Evolutionary conservation across 2,888 invertebrate species (phyloP).

Genomic region (Gonocerus acuteangulatus): DNA sequence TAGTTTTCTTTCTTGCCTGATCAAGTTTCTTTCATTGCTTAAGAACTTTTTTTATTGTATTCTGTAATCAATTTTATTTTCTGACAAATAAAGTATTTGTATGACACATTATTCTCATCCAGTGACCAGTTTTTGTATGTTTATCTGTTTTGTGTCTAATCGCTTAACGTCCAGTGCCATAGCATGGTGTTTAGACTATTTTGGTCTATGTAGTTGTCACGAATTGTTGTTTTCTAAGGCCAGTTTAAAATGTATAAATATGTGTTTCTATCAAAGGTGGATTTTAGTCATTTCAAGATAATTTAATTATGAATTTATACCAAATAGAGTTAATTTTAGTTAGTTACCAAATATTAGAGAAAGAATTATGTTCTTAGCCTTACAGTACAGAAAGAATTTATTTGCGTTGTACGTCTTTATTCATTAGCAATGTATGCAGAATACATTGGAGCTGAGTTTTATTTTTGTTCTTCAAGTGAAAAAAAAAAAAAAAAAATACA

Average conservation of each 20-base stretch:
- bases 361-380: background rate
- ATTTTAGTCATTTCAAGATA: conserved; percentile 11
- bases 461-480: too few species aligned
- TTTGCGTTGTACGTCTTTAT: background rate
- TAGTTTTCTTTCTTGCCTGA: too few species aligned
- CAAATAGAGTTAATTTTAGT: conserved; percentile 23
- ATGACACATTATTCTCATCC: too few species aligned
- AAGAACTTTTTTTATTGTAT: too few species aligned
- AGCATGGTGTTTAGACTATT: conserved; percentile 16
- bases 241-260: background rate
- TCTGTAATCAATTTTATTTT: too few species aligned
- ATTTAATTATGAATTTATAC: conserved; percentile 18
- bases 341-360: conserved; percentile 11
- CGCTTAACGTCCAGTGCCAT: background rate
- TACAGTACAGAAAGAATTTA: background rate
- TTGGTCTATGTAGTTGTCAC: conserved; percentile 19
- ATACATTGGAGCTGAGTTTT: too few species aligned
- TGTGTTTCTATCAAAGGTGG: background rate
- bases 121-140: too few species aligned
- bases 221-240: background rate
- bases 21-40: too few species aligned
- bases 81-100: too few species aligned
- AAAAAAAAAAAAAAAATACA: too few species aligned
- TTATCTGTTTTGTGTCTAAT: too few species aligned
- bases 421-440: background rate